Percentiles rank a stretch among this genome's conserved stretches.
Evolutionary conservation across 2,797 vertebrate species (phyloP).

Genomic region (Sebastes iracundus): DNA sequence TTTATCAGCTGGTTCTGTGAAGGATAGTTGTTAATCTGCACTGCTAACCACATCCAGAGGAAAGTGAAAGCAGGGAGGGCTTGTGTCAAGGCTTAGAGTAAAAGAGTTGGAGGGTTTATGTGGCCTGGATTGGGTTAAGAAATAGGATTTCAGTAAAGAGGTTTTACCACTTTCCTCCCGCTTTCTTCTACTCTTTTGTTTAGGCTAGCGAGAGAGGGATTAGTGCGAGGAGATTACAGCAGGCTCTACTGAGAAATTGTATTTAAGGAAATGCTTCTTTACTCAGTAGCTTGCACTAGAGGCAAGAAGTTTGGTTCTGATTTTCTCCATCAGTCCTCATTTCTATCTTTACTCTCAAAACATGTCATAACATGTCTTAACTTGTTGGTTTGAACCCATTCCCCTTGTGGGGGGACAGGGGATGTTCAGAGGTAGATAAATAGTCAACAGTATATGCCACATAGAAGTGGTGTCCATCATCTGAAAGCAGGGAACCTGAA

Average conservation of each 20-base stretch:
- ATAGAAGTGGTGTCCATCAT: no score
- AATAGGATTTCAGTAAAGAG: constrained; percentile 87
- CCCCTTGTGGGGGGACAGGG: no score
- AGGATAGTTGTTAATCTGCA: constrained; percentile 51
- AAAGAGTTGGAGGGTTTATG: constrained; percentile 57
- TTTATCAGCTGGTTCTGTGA: neutral
- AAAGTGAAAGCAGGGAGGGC: constrained; percentile 62
- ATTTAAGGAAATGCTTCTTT: constrained; percentile 80
- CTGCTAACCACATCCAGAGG: constrained; percentile 1
- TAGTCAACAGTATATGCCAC: no score
- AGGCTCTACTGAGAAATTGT: constrained; percentile 73
- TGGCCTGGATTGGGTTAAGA: constrained; percentile 69
- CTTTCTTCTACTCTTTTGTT: constrained; percentile 79
- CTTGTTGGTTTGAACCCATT: neutral
- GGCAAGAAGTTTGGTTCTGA: constrained; percentile 32
- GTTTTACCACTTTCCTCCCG: constrained; percentile 71
- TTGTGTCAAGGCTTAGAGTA: constrained; percentile 63
- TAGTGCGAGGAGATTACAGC: constrained; percentile 80
- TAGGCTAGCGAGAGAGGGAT: constrained; percentile 76
- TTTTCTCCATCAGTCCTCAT: constrained; percentile 2
- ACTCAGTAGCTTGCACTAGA: constrained; percentile 29
- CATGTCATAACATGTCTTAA: neutral
- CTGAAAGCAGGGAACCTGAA: no score
- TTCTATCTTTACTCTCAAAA: constrained; percentile 23
- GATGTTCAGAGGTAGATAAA: no score